Conservation (phyloP, 1,140 invertebrate genomes). For the Mamestra configurata region DNA sequence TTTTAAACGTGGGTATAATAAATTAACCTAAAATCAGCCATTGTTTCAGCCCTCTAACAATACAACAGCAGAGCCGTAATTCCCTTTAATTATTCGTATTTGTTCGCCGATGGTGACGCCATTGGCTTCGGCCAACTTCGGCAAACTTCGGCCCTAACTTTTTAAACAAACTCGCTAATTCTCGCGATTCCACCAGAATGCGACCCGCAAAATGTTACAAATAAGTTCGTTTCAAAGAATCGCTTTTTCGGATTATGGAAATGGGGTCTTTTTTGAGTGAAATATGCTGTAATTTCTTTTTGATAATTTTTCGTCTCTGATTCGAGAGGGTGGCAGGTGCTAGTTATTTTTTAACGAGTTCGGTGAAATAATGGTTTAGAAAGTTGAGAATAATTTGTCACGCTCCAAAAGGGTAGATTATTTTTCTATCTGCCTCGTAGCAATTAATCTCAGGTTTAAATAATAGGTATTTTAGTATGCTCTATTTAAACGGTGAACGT, state of each 20-base stretch:
- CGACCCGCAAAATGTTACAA: slow-evolving; percentile 32
- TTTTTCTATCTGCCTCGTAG: background rate
- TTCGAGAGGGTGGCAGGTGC: background rate
- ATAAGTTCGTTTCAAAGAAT: slow-evolving; percentile 19
- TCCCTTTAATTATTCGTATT: slow-evolving; percentile 43
- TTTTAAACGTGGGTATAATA: background rate
- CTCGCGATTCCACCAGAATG: slow-evolving; percentile 12
- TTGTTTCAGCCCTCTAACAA: slow-evolving; percentile 8
- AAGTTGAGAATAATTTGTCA: slow-evolving; percentile 13
- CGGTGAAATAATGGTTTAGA: slow-evolving; percentile 7
- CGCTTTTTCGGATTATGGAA: slow-evolving; percentile 27
- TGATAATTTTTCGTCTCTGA: background rate
- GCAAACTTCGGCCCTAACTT: slow-evolving; percentile 33
- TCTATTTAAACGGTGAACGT: no score
- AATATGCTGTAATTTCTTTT: slow-evolving; percentile 3
- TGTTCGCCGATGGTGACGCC: slow-evolving; percentile 32
- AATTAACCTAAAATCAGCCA: slow-evolving; percentile 2
- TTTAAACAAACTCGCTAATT: slow-evolving; percentile 39
- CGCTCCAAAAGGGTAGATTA: background rate
- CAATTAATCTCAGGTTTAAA: background rate
- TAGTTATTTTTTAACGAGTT: slow-evolving; percentile 17
- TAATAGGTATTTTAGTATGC: no score
- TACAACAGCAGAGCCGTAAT: slow-evolving; percentile 2
- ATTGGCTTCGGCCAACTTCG: background rate
- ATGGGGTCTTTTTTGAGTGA: slow-evolving; percentile 2